Percentiles rank a stretch among this genome's conserved stretches.
Evolutionary conservation across 2,797 vertebrate genomes (phyloP).

Genomic region (Malurus splendens): DNA sequence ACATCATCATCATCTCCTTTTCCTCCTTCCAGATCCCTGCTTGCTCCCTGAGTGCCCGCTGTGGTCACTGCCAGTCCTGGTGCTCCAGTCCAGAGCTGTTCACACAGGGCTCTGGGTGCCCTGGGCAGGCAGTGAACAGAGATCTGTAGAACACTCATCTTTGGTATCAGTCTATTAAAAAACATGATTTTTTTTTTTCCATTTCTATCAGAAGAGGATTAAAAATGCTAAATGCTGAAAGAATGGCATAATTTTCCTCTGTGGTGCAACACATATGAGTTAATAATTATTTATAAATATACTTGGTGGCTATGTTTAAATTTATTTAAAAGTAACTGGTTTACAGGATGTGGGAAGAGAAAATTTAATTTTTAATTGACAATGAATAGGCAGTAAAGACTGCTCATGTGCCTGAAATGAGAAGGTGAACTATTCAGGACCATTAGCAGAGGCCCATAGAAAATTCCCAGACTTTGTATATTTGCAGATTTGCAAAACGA

Average conservation of each 20-base stretch:
- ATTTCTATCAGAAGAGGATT: neutral
- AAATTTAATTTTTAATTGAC: neutral
- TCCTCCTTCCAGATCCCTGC: neutral
- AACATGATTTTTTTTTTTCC: accelerated
- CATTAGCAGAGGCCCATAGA: neutral
- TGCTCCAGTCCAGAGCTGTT: neutral
- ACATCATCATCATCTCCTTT: neutral
- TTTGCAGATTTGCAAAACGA: neutral
- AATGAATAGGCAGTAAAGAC: neutral
- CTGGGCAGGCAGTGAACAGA: neutral
- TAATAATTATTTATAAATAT: neutral
- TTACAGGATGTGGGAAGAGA: neutral
- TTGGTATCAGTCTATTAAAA: neutral
- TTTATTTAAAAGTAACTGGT: neutral
- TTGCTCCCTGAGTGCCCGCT: neutral
- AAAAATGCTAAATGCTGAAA: neutral
- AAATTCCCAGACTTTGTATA: neutral
- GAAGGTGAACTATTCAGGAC: neutral
- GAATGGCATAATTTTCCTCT: neutral
- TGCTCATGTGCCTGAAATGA: neutral
- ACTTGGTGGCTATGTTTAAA: neutral
- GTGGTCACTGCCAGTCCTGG: neutral
- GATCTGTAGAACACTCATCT: neutral
- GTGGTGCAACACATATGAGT: neutral
- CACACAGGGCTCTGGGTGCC: accelerated